These are phyloP conservation scores for Tinea trinotella DNA, from an alignment of 2,888 invertebrate genomes.

Conservation along the genomic window DNA sequence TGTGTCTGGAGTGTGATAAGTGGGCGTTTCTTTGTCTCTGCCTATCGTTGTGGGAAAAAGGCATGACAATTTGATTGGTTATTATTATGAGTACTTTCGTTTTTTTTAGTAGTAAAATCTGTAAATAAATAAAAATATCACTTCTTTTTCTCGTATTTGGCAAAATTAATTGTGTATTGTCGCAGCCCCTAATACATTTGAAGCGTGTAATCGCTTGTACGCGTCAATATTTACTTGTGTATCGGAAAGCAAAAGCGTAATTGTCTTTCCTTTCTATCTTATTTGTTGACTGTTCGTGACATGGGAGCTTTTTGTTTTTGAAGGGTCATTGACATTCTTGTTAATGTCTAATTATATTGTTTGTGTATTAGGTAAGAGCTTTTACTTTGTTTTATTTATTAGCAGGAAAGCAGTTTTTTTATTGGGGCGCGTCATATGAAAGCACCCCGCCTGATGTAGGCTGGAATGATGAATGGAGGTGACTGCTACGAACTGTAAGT, in stretches of 20 bases:
- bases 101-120: no score
- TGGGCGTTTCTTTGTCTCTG: no score
- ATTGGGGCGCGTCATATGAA: no score
- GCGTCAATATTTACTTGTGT: constrained; percentile 8
- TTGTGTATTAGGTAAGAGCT: background rate
- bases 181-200: background rate
- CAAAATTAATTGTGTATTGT: background rate
- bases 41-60: no score
- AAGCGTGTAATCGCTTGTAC: constrained; percentile 10
- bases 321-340: background rate
- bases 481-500: no score
- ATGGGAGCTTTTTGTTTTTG: constrained; percentile 13
- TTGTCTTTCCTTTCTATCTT: constrained; percentile 14
- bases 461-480: no score
- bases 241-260: constrained; percentile 14
- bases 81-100: no score
- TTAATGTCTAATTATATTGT: background rate
- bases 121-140: background rate
- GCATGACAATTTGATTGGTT: no score
- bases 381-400: no score
- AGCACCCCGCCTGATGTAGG: no score
- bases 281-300: constrained; percentile 16
- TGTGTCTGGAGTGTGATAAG: no score
- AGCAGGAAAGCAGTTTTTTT: no score
- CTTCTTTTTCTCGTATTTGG: background rate